Evolutionary conservation across 1,140 invertebrate genomes (phyloP).

Genomic region (Spodoptera litura): DNA sequence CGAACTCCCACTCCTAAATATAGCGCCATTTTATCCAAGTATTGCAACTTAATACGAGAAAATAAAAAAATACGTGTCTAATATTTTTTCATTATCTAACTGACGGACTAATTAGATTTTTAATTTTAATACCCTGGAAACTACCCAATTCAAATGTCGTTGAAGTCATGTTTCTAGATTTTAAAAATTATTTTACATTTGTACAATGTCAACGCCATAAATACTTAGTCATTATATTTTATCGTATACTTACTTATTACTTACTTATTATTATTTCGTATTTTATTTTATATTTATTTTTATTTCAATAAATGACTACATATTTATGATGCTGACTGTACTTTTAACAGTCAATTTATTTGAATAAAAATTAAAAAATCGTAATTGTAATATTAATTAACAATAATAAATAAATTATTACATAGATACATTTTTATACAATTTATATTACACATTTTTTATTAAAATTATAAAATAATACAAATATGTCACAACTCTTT

Average conservation of each 20-base stretch:
- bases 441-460: neutral
- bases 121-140: too few relatives aligned
- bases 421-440: neutral
- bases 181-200: neutral
- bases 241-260: slow-evolving; percentile 25
- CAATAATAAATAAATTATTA: slow-evolving; percentile 8
- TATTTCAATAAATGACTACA: neutral
- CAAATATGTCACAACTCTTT: slow-evolving; percentile 4
- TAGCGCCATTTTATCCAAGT: too few relatives aligned
- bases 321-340: slow-evolving; percentile 27
- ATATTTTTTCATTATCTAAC: too few relatives aligned
- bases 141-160: neutral
- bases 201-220: neutral
- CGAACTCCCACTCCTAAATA: too few relatives aligned
- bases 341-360: neutral
- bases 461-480: neutral
- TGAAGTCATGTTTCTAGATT: neutral
- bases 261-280: slow-evolving; percentile 16
- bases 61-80: too few relatives aligned
- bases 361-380: neutral
- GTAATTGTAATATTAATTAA: neutral
- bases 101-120: too few relatives aligned
- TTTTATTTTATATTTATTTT: slow-evolving; percentile 1
- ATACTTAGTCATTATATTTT: neutral
- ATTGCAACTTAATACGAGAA: too few relatives aligned